Evolutionary conservation across 1,140 invertebrate species (phyloP), one percentile per base, ranked within the genome.

Genomic region (Neodiprion pinetum): DNA sequence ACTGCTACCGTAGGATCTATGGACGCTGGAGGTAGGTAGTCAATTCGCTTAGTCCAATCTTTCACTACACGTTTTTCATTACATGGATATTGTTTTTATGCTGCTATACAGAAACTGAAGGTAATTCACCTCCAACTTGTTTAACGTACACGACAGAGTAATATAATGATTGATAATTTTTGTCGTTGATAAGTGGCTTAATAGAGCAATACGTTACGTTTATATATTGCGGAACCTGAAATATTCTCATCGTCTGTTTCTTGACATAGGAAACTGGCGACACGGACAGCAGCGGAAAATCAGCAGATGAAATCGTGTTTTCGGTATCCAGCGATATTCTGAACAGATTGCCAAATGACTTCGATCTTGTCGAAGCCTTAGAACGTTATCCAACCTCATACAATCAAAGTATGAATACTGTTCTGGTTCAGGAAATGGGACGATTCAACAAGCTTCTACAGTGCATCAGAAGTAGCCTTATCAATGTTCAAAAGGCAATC

Each of bases 391-490:
- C 96, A 48, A 95, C 95, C 48, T 88, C 90, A 48, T 93, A 98
- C 87, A 90, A 93, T 85, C 95, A 97, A 86, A 96, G 95, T 75
- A 96, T 97, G 95, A 97, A 97, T 82, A 97, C 96, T 9, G 96
- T 98, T 3, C 88, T 98, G 48, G 94, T 98, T 1, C 97, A 99
- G 89, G 97, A 98, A 90, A 97, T 97, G 92, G 94, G 93, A 9
- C 87, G 96, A 71, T 99, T 97, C 79, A 98, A 98, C 80, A 93
- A 92, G 75, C 89, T 99, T 0, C 89, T 97, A 0, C 83, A 79
- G 10, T 91, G 92, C 9, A 95, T 99, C 28, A 87, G 94, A 73
- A 90, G 81, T 8, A 97, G 95, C 86, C 89, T 97, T 2, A 89
- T 90, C 11, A 95, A 96, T 74, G 91, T 98, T n/a, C 91, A 93